Evolutionary conservation across 2,888 invertebrate genomes (phyloP).

Genomic region (Acheta domesticus): DNA sequence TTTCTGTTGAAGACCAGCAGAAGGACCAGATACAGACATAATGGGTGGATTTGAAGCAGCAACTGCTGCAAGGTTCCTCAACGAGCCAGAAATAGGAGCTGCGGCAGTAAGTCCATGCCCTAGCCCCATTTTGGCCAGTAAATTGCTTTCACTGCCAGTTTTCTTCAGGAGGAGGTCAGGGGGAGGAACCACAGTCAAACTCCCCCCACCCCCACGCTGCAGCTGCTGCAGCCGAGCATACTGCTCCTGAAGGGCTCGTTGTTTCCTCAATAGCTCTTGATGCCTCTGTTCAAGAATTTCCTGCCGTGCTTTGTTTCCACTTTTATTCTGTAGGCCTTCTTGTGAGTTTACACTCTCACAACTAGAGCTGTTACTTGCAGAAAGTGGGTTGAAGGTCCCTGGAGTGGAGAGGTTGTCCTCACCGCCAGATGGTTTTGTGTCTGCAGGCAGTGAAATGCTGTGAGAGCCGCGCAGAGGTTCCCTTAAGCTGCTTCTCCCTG

Average conservation of each 20-base stretch:
- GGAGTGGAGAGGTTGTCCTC: constrained; percentile 29
- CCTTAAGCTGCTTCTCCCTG: constrained; percentile 47
- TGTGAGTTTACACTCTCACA: constrained; percentile 74
- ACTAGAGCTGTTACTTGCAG: constrained; percentile 65
- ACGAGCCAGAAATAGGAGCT: constrained; percentile 57
- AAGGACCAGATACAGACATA: constrained; percentile 20
- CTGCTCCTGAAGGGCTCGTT: constrained; percentile 85
- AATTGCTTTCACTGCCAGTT: constrained; percentile 83
- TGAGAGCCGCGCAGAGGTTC: constrained; percentile 50
- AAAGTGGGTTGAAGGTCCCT: constrained; percentile 45
- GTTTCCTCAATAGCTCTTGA: constrained; percentile 82
- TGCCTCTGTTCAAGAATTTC: constrained; percentile 81
- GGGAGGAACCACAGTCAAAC: constrained; percentile 58
- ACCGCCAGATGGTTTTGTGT: constrained; percentile 36
- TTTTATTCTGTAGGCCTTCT: constrained; percentile 52
- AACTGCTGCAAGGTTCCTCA: constrained; percentile 57
- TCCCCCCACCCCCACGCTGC: constrained; percentile 69
- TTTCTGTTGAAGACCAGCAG: constrained; percentile 11
- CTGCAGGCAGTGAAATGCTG: constrained; percentile 42
- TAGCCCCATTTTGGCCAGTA: constrained; percentile 77
- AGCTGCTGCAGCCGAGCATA: constrained; percentile 85
- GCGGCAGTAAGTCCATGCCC: constrained; percentile 53
- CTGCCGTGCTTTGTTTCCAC: constrained; percentile 55
- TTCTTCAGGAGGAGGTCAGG: constrained; percentile 65
- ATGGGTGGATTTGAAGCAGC: constrained; percentile 28